phyloP scores from a whole-genome alignment of 2,797 vertebrate species.

The Simalia tracyae region DNA sequence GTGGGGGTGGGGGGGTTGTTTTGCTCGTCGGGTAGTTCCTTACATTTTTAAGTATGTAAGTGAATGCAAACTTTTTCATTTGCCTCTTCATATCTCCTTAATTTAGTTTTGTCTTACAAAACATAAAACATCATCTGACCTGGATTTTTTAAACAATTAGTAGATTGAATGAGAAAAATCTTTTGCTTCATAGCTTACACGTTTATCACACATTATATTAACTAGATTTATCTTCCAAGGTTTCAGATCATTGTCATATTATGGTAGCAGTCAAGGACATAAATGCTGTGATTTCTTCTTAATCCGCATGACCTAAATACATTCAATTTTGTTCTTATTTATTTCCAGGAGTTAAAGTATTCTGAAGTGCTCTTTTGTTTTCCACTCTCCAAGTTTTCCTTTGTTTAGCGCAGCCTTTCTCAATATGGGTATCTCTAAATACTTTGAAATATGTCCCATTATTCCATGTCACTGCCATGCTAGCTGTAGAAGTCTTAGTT shows the following conservation, averaged over 20 bases:
- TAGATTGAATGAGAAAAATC: slow-evolving; percentile 22
- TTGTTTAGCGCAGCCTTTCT: neutral
- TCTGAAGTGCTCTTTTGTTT: neutral
- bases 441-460: neutral
- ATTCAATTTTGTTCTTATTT: neutral
- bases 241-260: neutral
- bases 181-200: neutral
- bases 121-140: neutral
- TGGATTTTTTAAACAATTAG: neutral
- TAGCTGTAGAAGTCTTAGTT: neutral
- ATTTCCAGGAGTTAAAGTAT: neutral
- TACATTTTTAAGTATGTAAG: neutral
- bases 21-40: no score
- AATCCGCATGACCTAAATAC: slow-evolving; percentile 6
- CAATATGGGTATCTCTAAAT: neutral
- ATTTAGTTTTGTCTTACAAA: neutral
- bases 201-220: slow-evolving; percentile 29
- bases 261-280: neutral
- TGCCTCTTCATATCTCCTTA: neutral
- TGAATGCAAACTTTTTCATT: neutral
- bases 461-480: neutral
- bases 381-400: neutral
- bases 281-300: neutral
- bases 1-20: no score
- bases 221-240: slow-evolving; percentile 6